phyloP scores from a whole-genome alignment of 1,140 invertebrate species.

The Bombus confusus region DNA sequence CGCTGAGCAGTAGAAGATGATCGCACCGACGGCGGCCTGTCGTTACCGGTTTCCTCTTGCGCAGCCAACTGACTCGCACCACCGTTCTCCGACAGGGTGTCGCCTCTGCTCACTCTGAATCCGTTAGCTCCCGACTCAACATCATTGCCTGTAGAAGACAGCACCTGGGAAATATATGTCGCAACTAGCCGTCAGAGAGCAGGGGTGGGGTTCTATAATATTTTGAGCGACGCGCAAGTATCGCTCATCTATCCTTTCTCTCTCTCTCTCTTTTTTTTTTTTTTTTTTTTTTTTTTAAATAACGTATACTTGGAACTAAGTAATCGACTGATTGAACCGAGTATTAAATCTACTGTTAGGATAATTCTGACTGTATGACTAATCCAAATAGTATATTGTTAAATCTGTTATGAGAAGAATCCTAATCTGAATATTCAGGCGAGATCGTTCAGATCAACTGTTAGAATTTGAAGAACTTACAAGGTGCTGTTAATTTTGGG shows the following conservation, averaged over 20 bases:
- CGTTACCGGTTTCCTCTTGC: slow-evolving; percentile 73
- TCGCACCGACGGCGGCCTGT: slow-evolving; percentile 82
- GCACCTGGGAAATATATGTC: slow-evolving; percentile 85
- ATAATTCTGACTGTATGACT: background rate
- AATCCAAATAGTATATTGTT: background rate
- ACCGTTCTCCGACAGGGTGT: slow-evolving; percentile 78
- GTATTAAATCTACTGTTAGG: background rate
- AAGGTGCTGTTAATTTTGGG: background rate
- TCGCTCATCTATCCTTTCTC: slow-evolving; percentile 34
- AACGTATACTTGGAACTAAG: background rate
- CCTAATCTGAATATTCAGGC: too few species aligned
- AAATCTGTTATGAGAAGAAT: too few species aligned
- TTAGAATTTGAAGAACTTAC: background rate
- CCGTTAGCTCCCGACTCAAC: slow-evolving; percentile 83
- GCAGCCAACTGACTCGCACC: slow-evolving; percentile 54
- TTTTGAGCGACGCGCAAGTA: slow-evolving; percentile 76
- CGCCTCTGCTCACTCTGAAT: slow-evolving; percentile 82
- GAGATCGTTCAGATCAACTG: background rate
- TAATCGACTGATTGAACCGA: background rate
- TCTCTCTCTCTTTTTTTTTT: too few species aligned
- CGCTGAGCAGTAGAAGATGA: slow-evolving; percentile 81
- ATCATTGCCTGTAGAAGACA: slow-evolving; percentile 85
- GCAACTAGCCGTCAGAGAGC: slow-evolving; percentile 83
- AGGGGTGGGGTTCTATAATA: slow-evolving; percentile 81
- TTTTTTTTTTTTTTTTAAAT: background rate